Evolutionary conservation across 2,888 invertebrate genomes (phyloP), one percentile per base, ranked within the genome.

Genomic region (Biston stratarius): DNA sequence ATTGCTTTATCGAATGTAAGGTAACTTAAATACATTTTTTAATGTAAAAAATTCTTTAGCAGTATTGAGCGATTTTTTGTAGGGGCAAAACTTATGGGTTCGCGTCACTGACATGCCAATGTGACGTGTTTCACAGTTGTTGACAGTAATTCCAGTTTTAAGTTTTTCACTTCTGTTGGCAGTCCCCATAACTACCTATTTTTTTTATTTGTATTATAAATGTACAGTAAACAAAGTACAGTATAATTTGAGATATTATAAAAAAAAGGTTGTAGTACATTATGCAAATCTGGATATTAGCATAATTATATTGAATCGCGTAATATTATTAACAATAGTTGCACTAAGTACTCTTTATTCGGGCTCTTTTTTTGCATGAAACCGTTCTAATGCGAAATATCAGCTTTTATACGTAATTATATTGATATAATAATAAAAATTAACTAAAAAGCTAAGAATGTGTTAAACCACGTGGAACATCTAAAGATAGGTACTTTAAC

Each of bases 381-480:
- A 48, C 24, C 24, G 49, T 12, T n/a, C 33, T 34, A 12, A 33
- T 49, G 33, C 34, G 33, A 36, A 52, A 38, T 36, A 52, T 52
- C 36, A 24, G 24, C 53, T 40, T 9, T 36, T 15, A 38, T 53
- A 53, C 14, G 53, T 53, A 53, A 40, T 53, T 40, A 14, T 38
- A 33, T 36, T 55, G 33, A 44, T 7, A 42, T 44, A 24, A 1
- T 10, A 24, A 12, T 55, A 42, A 12, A 44, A 55, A 44, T 12
- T 15, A 33, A 8, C 24, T 5, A 42, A 55, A 55, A 10, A 42
- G n/a, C 14, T 57, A 60, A 44, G 24, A 52, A 38, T 38, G 52
- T 10, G 38, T 3, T 53, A 14, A 53, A 53, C 38, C 10, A 38
- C 15, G 38, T 33, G 24, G 12, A 55, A 44, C 14, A 53, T n/a